Conservation (phyloP, 2,797 vertebrate species). For the Microcaecilia unicolor region DNA sequence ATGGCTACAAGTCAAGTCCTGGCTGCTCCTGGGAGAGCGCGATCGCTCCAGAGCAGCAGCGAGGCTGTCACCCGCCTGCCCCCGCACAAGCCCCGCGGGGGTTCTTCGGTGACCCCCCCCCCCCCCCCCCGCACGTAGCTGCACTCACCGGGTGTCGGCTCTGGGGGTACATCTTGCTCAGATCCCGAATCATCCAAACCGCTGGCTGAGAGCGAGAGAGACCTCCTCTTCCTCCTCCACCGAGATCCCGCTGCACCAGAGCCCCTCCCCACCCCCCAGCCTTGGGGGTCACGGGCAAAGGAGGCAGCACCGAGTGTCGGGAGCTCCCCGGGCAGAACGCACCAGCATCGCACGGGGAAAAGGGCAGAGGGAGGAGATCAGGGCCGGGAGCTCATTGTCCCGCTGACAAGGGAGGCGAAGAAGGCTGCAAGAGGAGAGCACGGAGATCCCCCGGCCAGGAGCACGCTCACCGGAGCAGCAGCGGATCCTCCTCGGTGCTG, state of each 20-base stretch:
- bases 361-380: too few relatives aligned
- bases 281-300: too few relatives aligned
- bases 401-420: too few relatives aligned
- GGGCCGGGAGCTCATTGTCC: conserved; percentile 29
- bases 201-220: conserved; percentile 55
- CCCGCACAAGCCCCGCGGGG: background rate
- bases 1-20: conserved; percentile 27
- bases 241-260: too few relatives aligned
- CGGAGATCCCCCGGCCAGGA: too few relatives aligned
- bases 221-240: too few relatives aligned
- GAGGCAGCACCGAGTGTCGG: conserved; percentile 22
- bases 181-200: conserved; percentile 82
- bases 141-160: conserved; percentile 85
- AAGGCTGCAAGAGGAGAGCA: too few relatives aligned
- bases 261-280: too few relatives aligned
- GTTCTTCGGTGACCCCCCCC: background rate
- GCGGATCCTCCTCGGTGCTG: too few relatives aligned
- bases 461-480: too few relatives aligned
- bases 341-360: conserved; percentile 50
- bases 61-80: background rate
- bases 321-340: conserved; percentile 24
- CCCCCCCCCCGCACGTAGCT: background rate
- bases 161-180: conserved; percentile 93
- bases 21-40: too few relatives aligned
- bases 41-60: background rate